These are phyloP conservation scores for Cancer borealis DNA, from an alignment of 2,888 invertebrate species.

Conservation along the genomic window DNA sequence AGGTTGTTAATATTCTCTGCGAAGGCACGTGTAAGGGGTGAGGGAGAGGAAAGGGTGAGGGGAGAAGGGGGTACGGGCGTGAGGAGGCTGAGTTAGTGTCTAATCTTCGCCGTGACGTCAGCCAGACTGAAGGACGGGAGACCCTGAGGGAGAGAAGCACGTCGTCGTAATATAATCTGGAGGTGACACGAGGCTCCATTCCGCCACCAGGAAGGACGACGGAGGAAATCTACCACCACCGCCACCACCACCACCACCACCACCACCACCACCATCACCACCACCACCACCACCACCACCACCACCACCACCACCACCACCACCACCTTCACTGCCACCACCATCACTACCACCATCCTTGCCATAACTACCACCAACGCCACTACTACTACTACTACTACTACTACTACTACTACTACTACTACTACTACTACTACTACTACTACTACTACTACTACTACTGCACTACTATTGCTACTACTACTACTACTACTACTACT, in stretches of 20 bases:
- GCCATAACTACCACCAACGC: background rate
- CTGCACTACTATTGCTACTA: background rate
- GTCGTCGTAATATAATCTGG: background rate
- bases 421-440: slow-evolving; percentile 10
- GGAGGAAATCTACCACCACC: background rate
- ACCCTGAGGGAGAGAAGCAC: background rate
- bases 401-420: background rate
- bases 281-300: background rate
- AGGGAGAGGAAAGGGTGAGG: background rate
- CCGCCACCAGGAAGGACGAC: background rate
- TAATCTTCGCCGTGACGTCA: slow-evolving; percentile 12
- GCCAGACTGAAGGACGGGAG: background rate
- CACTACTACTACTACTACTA: background rate
- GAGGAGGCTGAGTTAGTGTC: background rate
- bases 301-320: background rate
- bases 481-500: no score
- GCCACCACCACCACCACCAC: slow-evolving; percentile 15
- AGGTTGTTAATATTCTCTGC: slow-evolving; percentile 25
- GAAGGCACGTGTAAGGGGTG: background rate
- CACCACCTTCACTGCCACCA: background rate
- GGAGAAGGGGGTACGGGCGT: background rate
- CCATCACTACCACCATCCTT: background rate
- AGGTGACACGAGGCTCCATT: background rate
- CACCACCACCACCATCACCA: background rate
- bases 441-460: background rate